phyloP scores from a whole-genome alignment of 1,140 invertebrate species.

The Pogonomyrmex barbatus region DNA sequence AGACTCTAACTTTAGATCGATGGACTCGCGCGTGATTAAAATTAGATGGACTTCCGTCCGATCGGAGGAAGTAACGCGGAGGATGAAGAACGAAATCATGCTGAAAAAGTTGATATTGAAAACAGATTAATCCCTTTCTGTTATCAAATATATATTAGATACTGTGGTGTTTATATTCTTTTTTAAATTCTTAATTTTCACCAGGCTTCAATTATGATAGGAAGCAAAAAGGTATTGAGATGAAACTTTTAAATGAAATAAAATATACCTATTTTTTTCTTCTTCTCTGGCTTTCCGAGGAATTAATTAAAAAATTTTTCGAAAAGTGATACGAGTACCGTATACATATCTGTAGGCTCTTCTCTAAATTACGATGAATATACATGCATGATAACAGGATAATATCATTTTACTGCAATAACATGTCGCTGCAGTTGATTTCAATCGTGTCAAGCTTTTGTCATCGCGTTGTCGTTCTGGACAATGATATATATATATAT shows the following conservation, averaged over 20 bases:
- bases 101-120: not conserved
- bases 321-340: not conserved
- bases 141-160: too few species aligned
- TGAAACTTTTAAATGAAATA: too few species aligned
- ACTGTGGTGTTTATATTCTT: too few species aligned
- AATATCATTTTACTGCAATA: slow-evolving; percentile 24
- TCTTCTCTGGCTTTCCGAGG: too few species aligned
- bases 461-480: slow-evolving; percentile 22
- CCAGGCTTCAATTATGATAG: too few species aligned
- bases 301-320: not conserved
- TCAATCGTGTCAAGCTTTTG: slow-evolving; percentile 17
- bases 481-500: slow-evolving; percentile 8
- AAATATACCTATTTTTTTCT: too few species aligned
- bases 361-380: not conserved
- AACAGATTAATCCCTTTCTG: not conserved
- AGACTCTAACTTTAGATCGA: slow-evolving; percentile 9
- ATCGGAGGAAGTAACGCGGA: not conserved
- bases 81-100: not conserved
- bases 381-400: not conserved
- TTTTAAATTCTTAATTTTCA: too few species aligned
- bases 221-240: too few species aligned
- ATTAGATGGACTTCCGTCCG: not conserved
- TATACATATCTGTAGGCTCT: not conserved
- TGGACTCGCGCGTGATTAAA: slow-evolving; percentile 10
- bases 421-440: slow-evolving; percentile 36